Conservation (phyloP, 2,888 invertebrate species). For the Rhingia rostrata region DNA sequence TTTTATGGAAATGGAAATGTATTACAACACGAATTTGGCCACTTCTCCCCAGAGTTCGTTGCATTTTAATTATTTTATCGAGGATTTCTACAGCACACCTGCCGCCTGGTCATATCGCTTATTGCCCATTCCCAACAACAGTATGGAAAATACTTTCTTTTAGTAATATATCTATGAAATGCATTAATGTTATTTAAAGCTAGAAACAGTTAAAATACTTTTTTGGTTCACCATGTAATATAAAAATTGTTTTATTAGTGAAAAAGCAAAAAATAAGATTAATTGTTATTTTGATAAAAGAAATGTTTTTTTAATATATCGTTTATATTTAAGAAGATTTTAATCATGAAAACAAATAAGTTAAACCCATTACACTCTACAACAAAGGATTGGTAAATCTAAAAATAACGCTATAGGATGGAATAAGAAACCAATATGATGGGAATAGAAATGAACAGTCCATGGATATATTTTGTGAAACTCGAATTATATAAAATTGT, state of each 20-base stretch:
- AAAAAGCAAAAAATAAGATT: constrained; percentile 32
- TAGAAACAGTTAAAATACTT: constrained; percentile 62
- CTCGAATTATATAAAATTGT: neutral
- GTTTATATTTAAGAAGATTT: constrained; percentile 4
- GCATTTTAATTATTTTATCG: constrained; percentile 81
- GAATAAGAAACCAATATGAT: constrained; percentile 43
- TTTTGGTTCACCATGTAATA: constrained; percentile 6
- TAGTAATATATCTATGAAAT: constrained; percentile 51
- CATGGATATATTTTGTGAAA: too few relatives aligned
- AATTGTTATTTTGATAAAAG: constrained; percentile 15
- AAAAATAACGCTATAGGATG: constrained; percentile 18
- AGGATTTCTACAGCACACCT: constrained; percentile 84
- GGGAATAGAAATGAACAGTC: neutral
- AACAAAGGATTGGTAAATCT: constrained; percentile 15
- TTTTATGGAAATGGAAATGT: constrained; percentile 80
- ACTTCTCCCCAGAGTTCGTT: constrained; percentile 83
- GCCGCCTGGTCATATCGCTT: constrained; percentile 89
- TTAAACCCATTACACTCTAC: constrained; percentile 16
- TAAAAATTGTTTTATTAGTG: constrained; percentile 40
- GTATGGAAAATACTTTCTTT: constrained; percentile 60
- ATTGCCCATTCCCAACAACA: constrained; percentile 87
- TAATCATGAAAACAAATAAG: neutral
- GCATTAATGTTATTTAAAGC: constrained; percentile 36
- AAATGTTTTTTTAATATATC: neutral
- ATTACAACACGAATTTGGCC: constrained; percentile 83